Conservation (phyloP, 2,888 invertebrate species). For the Scaptomyza tumidula region DNA sequence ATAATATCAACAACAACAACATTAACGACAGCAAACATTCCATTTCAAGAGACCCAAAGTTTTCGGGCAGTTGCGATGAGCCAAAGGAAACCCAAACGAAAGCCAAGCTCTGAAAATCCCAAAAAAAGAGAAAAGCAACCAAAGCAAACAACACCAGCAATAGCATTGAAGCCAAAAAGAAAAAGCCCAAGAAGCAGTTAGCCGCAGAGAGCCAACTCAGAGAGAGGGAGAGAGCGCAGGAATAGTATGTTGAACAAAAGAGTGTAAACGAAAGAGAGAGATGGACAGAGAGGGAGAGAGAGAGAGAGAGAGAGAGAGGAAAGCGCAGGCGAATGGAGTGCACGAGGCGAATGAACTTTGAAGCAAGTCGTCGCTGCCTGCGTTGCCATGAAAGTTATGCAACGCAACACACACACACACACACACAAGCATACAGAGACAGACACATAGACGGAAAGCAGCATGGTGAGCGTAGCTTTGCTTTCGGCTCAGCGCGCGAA, state of each 20-base stretch:
- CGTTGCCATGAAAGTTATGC: conserved; percentile 82
- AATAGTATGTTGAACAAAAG: conserved; percentile 25
- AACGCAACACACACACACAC: conserved; percentile 68
- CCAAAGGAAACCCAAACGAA: conserved; percentile 59
- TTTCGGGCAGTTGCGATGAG: conserved; percentile 26
- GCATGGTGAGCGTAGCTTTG: conserved; percentile 63
- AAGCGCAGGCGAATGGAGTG: conserved; percentile 77
- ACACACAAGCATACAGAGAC: conserved; percentile 29
- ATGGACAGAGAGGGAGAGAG: conserved; percentile 20
- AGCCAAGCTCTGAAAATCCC: conserved; percentile 62
- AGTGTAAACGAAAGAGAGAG: conserved; percentile 16
- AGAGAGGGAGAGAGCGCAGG: conserved; percentile 24
- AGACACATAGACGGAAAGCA: conserved; percentile 39
- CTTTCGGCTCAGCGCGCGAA: conserved; percentile 65
- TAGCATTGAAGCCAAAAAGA: conserved; percentile 34
- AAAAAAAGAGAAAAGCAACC: conserved; percentile 56
- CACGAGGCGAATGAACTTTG: conserved; percentile 84
- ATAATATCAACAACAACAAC: conserved; percentile 12
- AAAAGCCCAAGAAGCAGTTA: conserved; percentile 49
- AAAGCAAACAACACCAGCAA: conserved; percentile 25
- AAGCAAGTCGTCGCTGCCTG: conserved; percentile 64
- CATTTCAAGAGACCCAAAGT: conserved; percentile 59
- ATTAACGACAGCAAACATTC: conserved; percentile 52
- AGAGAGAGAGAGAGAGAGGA: conserved; percentile 19
- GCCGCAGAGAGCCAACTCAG: conserved; percentile 50